Conservation (phyloP, 2,888 invertebrate genomes). For the Microplitis deprimator region DNA sequence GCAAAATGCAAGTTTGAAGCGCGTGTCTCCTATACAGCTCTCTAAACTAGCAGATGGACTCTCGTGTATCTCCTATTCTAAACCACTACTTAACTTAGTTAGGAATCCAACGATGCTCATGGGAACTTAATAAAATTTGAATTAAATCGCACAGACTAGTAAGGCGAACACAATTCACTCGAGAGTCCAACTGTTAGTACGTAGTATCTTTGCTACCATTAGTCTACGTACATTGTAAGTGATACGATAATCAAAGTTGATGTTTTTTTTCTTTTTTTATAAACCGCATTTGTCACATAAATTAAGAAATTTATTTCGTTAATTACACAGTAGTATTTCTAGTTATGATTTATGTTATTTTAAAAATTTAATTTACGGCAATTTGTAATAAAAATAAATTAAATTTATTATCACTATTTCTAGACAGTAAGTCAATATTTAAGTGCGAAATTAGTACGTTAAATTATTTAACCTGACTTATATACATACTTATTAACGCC, state of each 20-base stretch:
- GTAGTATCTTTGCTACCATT: not conserved
- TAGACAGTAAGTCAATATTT: not conserved
- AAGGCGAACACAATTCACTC: not conserved
- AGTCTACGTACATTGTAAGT: not conserved
- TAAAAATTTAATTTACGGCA: not conserved
- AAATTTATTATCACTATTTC: not conserved
- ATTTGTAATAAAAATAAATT: not conserved
- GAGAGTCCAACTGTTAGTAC: not conserved
- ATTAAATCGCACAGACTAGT: slow-evolving; percentile 18
- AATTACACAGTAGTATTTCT: too few relatives aligned
- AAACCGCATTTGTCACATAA: not conserved
- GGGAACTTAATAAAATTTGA: slow-evolving; percentile 32
- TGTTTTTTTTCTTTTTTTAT: not conserved
- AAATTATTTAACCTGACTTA: not conserved
- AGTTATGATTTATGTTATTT: not conserved
- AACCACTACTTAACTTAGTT: slow-evolving; percentile 15
- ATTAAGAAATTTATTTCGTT: not conserved
- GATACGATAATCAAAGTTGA: not conserved
- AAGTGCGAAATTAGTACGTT: not conserved
- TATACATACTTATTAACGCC: not conserved
- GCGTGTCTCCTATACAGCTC: slow-evolving; percentile 8
- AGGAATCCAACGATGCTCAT: slow-evolving; percentile 15
- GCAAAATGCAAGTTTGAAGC: not conserved
- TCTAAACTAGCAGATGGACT: slow-evolving; percentile 23
- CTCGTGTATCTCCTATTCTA: slow-evolving; percentile 2